Evolutionary conservation across 1,140 invertebrate species (phyloP), one percentile per base, ranked within the genome.

Genomic region (Acromyrmex heyeri): DNA sequence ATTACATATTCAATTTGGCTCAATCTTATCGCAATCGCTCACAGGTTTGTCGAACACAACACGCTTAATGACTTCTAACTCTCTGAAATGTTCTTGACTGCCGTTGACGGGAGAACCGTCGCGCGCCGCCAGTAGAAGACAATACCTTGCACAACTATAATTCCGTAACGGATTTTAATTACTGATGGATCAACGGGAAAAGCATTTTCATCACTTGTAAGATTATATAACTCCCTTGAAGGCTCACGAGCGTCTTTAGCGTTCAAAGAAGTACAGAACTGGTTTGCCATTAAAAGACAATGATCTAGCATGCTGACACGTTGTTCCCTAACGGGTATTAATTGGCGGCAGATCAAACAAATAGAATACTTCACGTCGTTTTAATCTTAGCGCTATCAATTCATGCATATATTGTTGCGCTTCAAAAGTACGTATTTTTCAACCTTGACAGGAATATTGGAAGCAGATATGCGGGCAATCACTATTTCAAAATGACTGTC

Each of bases 1-100:
- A 93, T 93, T 93, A 93, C 85, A 87, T 78, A 90, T 93, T 93
- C 92, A 92, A 93, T 93, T 90, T 90, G 86, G 86, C 69, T 77
- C 14, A 78, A 59, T 55, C 81, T 92, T 91, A 92, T 91, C 90
- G 87, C 86, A 87, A 87, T 87, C 72, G 77, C 59, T 78, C 64
- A 21, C 77, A 53, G 81, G 69, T 85, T 87, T 77, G 85, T 78
- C 83, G 85, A 67, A 91, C 72, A 83, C 86, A 86, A 61, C 75
- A 57, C 53, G 53, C 61, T 90, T 83, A 90, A 90, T 88, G 64
- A 82, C 70, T 59, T 61, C 65, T 82, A 88, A 78, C 55, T 81
- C 69, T 82, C 72, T 86, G 55, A 38, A 86, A 62, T 24, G 16
- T 30, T 69, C 24, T 48, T 14, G 65, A 73, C 50, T 64, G 61